Evolutionary conservation across 1,140 invertebrate species (phyloP).

Genomic region (Tetramorium simillimum): DNA sequence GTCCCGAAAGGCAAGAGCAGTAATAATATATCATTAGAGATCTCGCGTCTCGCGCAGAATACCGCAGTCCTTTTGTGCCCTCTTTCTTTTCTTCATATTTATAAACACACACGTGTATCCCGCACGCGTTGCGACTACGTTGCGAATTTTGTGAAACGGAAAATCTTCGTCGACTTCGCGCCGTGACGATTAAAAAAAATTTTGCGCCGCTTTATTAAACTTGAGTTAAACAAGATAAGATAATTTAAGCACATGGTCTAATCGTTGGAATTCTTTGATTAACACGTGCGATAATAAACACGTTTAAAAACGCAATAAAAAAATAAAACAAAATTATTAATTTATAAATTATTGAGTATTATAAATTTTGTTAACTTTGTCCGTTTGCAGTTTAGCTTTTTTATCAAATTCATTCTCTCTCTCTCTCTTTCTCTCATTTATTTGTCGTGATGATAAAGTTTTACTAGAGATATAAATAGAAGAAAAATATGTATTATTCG

Average conservation of each 20-base stretch:
- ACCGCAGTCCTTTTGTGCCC: constrained; percentile 46
- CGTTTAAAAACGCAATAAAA: not conserved
- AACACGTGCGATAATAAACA: not conserved
- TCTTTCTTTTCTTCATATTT: constrained; percentile 8
- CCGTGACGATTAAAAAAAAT: not conserved
- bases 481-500: constrained; percentile 12
- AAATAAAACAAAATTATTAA: not conserved
- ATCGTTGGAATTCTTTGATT: not conserved
- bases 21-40: constrained; percentile 57
- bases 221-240: not conserved
- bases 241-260: not conserved
- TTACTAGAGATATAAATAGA: not conserved
- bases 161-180: not conserved
- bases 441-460: not conserved
- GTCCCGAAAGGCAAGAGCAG: constrained; percentile 36
- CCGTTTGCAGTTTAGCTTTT: not conserved
- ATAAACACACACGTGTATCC: not conserved
- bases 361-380: constrained; percentile 2
- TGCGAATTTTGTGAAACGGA: not conserved
- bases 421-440: not conserved
- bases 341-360: not conserved
- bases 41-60: constrained; percentile 35
- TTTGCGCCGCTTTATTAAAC: not conserved
- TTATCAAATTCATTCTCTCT: not conserved
- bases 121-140: not conserved